phyloP scores from a whole-genome alignment of 2,797 vertebrate species.

The Anomalospiza imberbis region DNA sequence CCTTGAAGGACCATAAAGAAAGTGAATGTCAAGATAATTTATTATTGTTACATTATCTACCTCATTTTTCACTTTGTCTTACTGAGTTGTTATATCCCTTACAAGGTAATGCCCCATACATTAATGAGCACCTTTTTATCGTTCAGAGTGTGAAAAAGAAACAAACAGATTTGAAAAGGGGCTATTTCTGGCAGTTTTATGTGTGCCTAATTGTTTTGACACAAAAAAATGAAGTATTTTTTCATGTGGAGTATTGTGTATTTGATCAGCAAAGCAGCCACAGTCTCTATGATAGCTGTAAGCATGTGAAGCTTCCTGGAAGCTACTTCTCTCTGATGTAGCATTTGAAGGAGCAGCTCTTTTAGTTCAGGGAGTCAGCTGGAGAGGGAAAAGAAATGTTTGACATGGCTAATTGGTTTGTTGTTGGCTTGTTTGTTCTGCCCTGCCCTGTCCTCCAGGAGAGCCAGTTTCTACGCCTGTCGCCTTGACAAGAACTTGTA shows the following conservation, averaged over 20 bases:
- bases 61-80: slow-evolving; percentile 78
- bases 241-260: not conserved
- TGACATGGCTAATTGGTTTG: not conserved
- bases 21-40: slow-evolving; percentile 87
- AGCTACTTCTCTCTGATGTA: not conserved
- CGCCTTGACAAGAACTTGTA: slow-evolving; percentile 96
- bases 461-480: slow-evolving; percentile 99
- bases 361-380: not conserved
- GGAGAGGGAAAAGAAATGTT: not conserved
- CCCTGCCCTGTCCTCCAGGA: slow-evolving; percentile 77
- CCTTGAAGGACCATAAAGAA: slow-evolving; percentile 85
- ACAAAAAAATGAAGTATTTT: not conserved
- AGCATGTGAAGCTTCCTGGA: not conserved
- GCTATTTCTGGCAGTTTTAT: not conserved
- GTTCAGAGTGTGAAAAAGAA: slow-evolving; percentile 13
- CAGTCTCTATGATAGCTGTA: not conserved
- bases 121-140: slow-evolving; percentile 62
- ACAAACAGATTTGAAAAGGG: not conserved
- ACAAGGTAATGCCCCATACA: slow-evolving; percentile 69
- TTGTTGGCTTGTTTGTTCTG: slow-evolving; percentile 13
- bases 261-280: not conserved
- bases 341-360: not conserved
- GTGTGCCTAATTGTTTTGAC: not conserved
- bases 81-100: slow-evolving; percentile 68
- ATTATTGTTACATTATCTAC: slow-evolving; percentile 82